phyloP scores from a whole-genome alignment of 2,113 vertebrate genomes.

The Nicator chloris region DNA sequence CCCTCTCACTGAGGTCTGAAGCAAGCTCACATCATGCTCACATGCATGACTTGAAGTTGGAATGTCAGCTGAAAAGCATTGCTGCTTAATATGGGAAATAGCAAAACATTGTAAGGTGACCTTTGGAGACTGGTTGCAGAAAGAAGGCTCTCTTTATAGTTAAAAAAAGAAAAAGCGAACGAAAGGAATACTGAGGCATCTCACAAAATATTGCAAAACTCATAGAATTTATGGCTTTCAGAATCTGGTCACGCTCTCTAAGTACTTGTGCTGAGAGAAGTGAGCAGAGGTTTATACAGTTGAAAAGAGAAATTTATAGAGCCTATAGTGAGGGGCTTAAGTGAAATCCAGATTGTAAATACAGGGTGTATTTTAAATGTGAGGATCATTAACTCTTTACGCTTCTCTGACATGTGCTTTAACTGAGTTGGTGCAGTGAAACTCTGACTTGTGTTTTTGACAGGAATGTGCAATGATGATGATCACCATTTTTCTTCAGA shows the following conservation, averaged over 20 bases:
- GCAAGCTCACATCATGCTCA: constrained; percentile 46
- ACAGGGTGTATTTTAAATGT: constrained; percentile 4
- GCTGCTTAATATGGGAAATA: constrained; percentile 51
- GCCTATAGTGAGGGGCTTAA: neutral
- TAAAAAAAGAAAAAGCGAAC: neutral
- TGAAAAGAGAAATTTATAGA: neutral
- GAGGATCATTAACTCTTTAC: neutral
- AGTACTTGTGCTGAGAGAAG: neutral
- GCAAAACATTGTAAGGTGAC: constrained; percentile 51
- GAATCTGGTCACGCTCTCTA: neutral
- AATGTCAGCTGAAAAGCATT: constrained; percentile 64
- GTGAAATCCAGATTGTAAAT: constrained; percentile 26
- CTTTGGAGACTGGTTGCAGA: constrained; percentile 53
- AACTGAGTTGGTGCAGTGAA: neutral
- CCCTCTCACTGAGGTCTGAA: constrained; percentile 32
- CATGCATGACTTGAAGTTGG: constrained; percentile 62
- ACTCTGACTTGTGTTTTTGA: constrained; percentile 18
- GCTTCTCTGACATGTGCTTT: constrained; percentile 20
- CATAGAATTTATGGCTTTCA: neutral
- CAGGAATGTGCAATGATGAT: constrained; percentile 8
- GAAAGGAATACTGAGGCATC: neutral
- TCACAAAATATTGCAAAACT: neutral
- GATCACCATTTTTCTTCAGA: constrained; percentile 1
- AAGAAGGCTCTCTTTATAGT: constrained; percentile 32
- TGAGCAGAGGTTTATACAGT: neutral